These are phyloP conservation scores for Amphibalanus amphitrite DNA, from an alignment of 1,140 invertebrate genomes.

Conservation along the genomic window DNA sequence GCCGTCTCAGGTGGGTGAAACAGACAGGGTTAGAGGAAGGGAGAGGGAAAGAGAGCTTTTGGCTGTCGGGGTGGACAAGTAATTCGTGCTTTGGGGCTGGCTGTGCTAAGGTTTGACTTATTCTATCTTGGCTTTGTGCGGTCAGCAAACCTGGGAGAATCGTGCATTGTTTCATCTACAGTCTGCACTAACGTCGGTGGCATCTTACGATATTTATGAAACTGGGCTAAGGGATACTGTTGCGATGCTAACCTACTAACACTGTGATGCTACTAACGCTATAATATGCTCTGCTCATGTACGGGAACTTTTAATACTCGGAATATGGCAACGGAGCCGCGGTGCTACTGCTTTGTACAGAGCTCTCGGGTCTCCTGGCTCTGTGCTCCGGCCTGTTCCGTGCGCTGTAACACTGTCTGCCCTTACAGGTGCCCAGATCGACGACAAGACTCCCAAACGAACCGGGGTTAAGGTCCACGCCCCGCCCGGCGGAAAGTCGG, in stretches of 20 bases:
- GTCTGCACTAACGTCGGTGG: too few species aligned
- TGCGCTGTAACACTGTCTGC: not conserved
- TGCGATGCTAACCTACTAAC: not conserved
- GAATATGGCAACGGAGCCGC: not conserved
- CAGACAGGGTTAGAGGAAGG: too few species aligned
- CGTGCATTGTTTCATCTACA: not conserved
- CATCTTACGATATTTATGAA: too few species aligned
- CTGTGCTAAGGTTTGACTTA: not conserved
- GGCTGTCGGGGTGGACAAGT: too few species aligned
- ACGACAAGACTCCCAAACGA: not conserved
- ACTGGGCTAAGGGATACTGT: not conserved
- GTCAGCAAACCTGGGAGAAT: not conserved
- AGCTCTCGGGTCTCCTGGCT: not conserved
- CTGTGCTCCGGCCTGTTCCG: too few species aligned
- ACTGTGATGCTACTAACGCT: too few species aligned
- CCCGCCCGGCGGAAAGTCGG: conserved; percentile 12
- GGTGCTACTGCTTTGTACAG: not conserved
- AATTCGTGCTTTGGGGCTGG: too few species aligned
- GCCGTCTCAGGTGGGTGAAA: not conserved
- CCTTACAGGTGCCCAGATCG: not conserved
- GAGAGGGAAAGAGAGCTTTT: too few species aligned
- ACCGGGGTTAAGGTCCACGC: conserved; percentile 8
- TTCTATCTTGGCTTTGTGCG: not conserved
- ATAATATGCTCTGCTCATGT: not conserved
- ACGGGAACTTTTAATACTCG: not conserved